Conservation (phyloP, 2,113 vertebrate genomes). For the Leptobrachium leishanense region DNA sequence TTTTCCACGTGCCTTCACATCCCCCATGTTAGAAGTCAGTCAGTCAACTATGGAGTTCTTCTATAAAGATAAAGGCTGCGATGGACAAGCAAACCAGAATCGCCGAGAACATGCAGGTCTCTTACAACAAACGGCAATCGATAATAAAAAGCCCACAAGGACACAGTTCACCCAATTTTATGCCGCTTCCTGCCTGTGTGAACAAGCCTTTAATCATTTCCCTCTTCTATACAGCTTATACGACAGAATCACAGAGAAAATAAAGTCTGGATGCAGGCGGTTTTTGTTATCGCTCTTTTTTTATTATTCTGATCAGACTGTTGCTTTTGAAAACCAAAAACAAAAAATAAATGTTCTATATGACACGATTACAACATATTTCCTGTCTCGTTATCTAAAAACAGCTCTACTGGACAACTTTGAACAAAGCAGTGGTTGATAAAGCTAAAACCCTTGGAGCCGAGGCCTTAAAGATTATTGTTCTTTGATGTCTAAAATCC, state of each 20-base stretch:
- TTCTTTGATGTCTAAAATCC: conserved; percentile 59
- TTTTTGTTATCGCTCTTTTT: not conserved
- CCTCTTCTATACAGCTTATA: not conserved
- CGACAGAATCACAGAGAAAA: not conserved
- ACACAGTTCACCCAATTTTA: not conserved
- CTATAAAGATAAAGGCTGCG: too few relatives aligned
- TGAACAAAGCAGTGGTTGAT: conserved; percentile 44
- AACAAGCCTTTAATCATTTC: not conserved
- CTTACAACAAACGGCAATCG: not conserved
- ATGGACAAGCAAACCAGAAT: too few relatives aligned
- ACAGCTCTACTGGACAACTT: conserved; percentile 51
- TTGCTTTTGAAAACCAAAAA: not conserved
- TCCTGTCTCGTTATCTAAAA: conserved; percentile 50
- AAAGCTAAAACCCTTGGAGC: conserved; percentile 45
- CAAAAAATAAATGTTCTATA: conserved; percentile 8
- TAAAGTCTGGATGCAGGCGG: not conserved
- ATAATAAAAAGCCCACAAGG: not conserved
- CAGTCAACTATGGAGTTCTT: too few relatives aligned
- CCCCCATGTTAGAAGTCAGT: too few relatives aligned
- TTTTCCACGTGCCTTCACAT: too few relatives aligned
- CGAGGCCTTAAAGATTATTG: conserved; percentile 22
- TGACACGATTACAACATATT: conserved; percentile 52
- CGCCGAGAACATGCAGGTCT: too few relatives aligned
- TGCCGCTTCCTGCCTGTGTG: not conserved
- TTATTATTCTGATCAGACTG: not conserved